phyloP scores from a whole-genome alignment of 2,888 invertebrate genomes.

The Epistrophe eligans region DNA sequence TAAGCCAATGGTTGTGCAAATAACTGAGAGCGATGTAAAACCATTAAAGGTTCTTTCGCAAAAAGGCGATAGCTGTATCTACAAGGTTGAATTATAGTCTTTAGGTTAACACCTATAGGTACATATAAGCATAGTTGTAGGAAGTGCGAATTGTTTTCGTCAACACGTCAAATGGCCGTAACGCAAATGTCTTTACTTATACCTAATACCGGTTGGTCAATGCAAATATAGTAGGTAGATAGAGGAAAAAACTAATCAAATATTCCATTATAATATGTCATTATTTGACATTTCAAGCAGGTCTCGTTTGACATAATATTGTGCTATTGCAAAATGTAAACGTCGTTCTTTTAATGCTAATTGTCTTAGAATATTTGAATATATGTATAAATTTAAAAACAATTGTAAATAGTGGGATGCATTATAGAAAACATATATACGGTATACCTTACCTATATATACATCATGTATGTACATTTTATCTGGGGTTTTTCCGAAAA shows the following conservation, averaged over 20 bases:
- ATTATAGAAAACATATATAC: too few species aligned
- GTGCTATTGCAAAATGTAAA: neutral
- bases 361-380: too few species aligned
- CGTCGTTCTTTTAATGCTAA: too few species aligned
- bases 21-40: conserved; percentile 42
- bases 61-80: conserved; percentile 7
- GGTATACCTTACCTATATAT: too few species aligned
- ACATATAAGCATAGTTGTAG: conserved; percentile 13
- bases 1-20: conserved; percentile 42
- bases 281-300: conserved; percentile 15
- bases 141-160: conserved; percentile 65
- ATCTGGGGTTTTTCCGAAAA: too few species aligned
- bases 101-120: neutral
- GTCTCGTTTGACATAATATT: conserved; percentile 8
- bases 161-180: conserved; percentile 53
- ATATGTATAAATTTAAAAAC: too few species aligned
- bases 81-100: neutral
- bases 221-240: conserved; percentile 1
- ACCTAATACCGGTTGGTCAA: conserved; percentile 15
- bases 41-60: conserved; percentile 51
- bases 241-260: conserved; percentile 18
- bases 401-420: too few species aligned
- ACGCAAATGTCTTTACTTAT: conserved; percentile 23
- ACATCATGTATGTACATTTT: too few species aligned
- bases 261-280: conserved; percentile 39